Evolutionary conservation across 2,888 invertebrate genomes (phyloP).

Genomic region (Euplagia quadripunctaria): DNA sequence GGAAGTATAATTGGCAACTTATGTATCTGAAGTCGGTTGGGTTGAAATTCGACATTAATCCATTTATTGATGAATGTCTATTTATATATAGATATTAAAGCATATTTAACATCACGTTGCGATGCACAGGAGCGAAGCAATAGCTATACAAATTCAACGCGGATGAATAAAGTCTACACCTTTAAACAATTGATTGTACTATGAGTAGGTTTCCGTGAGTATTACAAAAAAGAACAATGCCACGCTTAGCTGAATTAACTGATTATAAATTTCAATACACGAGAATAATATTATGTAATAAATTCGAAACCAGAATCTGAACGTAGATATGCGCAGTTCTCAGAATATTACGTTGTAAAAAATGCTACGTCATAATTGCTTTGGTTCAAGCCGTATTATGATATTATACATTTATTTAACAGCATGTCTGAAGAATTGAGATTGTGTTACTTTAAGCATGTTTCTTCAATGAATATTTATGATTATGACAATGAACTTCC

Average conservation of each 20-base stretch:
- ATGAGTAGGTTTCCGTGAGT: neutral
- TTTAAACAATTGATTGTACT: neutral
- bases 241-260: neutral
- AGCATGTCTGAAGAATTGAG: neutral
- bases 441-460: neutral
- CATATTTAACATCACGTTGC: no score
- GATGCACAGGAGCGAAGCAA: no score
- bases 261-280: neutral
- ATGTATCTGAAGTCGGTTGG: neutral
- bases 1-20: neutral
- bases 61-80: no score
- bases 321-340: neutral
- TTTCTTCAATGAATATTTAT: conserved; percentile 20
- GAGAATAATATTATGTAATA: neutral
- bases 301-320: neutral
- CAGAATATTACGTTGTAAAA: neutral
- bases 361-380: neutral
- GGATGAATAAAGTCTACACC: neutral
- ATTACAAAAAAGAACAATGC: neutral
- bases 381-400: neutral
- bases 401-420: neutral
- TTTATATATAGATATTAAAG: no score
- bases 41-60: neutral
- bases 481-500: conserved; percentile 13
- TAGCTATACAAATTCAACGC: neutral